A percentile compares a stretch with the other conserved stretches of the same genome.
These are phyloP conservation scores for Cichlasoma orientale DNA, from an alignment of 2,797 vertebrate genomes.

Conservation along the genomic window DNA sequence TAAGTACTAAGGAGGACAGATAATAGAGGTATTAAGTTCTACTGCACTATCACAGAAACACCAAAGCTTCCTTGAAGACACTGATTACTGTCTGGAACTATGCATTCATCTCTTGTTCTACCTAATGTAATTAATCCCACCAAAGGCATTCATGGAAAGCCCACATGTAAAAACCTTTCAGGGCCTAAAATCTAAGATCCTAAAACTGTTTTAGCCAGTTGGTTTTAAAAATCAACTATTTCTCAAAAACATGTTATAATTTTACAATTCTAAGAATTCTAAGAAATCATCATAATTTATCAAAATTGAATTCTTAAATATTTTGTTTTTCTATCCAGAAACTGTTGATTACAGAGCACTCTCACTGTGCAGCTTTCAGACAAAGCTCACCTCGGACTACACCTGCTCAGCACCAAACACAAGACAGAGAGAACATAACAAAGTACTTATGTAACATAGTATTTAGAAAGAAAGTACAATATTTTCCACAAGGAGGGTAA, in stretches of 20 bases:
- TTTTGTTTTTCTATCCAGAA: not conserved
- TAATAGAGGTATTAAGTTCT: slow-evolving; percentile 48
- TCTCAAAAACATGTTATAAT: not conserved
- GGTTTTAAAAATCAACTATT: not conserved
- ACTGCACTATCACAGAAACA: slow-evolving; percentile 12
- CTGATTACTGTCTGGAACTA: slow-evolving; percentile 9
- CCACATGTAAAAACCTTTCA: not conserved
- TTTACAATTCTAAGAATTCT: not conserved
- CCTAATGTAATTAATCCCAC: slow-evolving; percentile 14
- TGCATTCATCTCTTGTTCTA: slow-evolving; percentile 15
- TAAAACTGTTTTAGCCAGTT: not conserved
- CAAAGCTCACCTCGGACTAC: not conserved
- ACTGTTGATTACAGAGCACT: not conserved
- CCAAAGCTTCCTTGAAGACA: slow-evolving; percentile 25
- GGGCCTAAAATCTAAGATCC: not conserved
- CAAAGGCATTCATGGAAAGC: not conserved
- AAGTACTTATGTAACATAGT: not conserved
- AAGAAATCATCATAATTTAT: not conserved
- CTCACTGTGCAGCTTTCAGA: not conserved
- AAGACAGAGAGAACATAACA: not conserved
- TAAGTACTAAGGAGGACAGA: slow-evolving; percentile 41
- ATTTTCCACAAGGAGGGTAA: not conserved
- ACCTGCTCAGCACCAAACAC: not conserved
- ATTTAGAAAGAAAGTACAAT: not conserved
- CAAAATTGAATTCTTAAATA: not conserved